Conservation (phyloP, 2,113 vertebrate genomes). For the Mustela lutreola region DNA sequence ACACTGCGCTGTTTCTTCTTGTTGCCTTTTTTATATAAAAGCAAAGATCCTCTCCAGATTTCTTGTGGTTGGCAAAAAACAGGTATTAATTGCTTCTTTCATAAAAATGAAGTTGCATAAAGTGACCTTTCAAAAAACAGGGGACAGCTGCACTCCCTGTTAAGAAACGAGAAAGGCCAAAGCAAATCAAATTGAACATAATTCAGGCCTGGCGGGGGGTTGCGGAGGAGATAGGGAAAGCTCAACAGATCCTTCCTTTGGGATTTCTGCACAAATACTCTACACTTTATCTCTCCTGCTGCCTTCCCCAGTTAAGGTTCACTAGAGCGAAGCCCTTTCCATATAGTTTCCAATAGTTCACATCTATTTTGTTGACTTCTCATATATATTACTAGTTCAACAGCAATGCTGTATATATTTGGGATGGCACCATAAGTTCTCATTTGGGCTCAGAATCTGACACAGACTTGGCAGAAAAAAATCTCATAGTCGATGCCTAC, state of each 20-base stretch:
- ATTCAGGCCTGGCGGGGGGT: slow-evolving; percentile 53
- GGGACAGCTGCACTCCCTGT: slow-evolving; percentile 44
- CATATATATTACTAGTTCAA: neutral
- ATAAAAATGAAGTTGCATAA: neutral
- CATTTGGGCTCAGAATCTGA: slow-evolving; percentile 42
- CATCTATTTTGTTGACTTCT: neutral
- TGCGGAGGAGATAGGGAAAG: neutral
- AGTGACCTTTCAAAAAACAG: neutral
- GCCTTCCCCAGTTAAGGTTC: neutral
- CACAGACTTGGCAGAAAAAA: neutral
- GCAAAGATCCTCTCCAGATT: neutral
- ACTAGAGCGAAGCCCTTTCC: neutral
- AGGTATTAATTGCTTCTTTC: neutral
- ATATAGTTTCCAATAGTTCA: neutral
- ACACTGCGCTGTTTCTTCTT: neutral
- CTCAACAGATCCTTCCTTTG: slow-evolving; percentile 49
- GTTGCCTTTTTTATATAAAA: neutral
- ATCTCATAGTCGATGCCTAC: neutral
- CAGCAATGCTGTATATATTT: neutral
- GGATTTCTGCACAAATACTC: neutral
- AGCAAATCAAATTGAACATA: slow-evolving; percentile 83
- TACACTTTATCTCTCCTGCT: rapidly evolving
- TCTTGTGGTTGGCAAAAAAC: neutral
- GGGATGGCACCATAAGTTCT: neutral
- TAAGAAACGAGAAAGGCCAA: slow-evolving; percentile 80